Percentiles rank a stretch among this genome's conserved stretches.
These are phyloP conservation scores for Lethenteron camtschaticum DNA, from an alignment of 2,113 vertebrate species.

Conservation along the genomic window DNA sequence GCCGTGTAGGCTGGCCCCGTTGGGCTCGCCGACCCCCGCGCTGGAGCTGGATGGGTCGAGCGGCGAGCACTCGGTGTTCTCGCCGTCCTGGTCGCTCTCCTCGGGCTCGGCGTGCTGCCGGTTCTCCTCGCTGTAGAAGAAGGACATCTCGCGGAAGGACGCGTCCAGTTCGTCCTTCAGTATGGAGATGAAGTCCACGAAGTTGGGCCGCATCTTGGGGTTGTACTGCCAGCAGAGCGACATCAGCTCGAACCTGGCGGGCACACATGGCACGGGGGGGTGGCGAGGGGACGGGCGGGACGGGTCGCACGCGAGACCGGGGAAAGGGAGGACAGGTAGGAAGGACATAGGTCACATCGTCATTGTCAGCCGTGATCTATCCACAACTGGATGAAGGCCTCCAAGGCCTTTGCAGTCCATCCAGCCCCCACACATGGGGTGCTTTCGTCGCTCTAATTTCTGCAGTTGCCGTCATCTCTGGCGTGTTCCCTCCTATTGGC, in stretches of 20 bases:
- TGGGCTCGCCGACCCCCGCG: no score
- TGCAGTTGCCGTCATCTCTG: no score
- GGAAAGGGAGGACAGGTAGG: background rate
- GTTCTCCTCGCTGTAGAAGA: conserved; percentile 97
- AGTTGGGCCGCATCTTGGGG: conserved; percentile 81
- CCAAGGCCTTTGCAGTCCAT: no score
- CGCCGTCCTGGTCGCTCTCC: conserved; percentile 74
- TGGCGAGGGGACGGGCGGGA: background rate
- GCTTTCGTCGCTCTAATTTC: no score
- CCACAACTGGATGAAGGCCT: no score
- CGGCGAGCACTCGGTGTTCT: conserved; percentile 90
- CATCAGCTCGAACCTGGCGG: conserved; percentile 77
- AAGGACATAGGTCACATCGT: no score
- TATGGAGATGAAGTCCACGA: conserved; percentile 85
- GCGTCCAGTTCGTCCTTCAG: conserved; percentile 79
- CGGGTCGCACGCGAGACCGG: background rate
- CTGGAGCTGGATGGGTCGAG: conserved; percentile 40
- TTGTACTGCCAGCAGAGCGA: conserved; percentile 99
- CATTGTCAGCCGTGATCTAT: no score
- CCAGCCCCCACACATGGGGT: no score
- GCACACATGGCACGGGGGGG: background rate
- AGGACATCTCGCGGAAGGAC: conserved; percentile 68
- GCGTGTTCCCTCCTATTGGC: no score
- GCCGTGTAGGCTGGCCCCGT: no score
- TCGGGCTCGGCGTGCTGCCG: conserved; percentile 65